Evolutionary conservation across 2,113 vertebrate genomes (phyloP).

Genomic region (Typhlomys cinereus): DNA sequence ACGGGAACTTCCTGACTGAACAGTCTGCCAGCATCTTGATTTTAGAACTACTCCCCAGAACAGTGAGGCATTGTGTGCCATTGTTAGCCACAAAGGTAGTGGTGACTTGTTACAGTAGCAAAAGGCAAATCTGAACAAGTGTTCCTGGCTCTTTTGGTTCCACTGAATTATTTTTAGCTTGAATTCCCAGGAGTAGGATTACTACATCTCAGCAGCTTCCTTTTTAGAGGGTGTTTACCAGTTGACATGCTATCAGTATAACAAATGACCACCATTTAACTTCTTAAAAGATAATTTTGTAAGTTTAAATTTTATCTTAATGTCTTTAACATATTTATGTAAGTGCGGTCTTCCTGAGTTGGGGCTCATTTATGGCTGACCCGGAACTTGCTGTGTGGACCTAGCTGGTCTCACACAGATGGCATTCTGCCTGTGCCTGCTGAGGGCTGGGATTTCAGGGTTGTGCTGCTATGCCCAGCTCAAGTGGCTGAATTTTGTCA

Average conservation of each 20-base stretch:
- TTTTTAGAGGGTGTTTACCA: conserved; percentile 23
- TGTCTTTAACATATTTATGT: no score
- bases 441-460: neutral
- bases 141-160: neutral
- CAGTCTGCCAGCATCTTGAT: neutral
- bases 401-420: neutral
- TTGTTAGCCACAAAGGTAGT: neutral
- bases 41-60: neutral
- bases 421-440: neutral
- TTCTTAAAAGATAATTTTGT: neutral
- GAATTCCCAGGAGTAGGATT: neutral
- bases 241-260: neutral
- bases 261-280: no score
- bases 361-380: no score
- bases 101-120: neutral
- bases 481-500: neutral
- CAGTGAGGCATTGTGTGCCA: neutral
- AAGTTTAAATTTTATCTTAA: neutral
- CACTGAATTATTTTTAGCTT: conserved; percentile 47
- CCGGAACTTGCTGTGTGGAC: neutral
- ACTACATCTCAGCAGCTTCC: neutral
- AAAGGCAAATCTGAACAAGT: neutral
- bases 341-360: no score
- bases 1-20: neutral
- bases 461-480: neutral